Conservation (phyloP, 2,797 vertebrate species). For the Microtus californicus region DNA sequence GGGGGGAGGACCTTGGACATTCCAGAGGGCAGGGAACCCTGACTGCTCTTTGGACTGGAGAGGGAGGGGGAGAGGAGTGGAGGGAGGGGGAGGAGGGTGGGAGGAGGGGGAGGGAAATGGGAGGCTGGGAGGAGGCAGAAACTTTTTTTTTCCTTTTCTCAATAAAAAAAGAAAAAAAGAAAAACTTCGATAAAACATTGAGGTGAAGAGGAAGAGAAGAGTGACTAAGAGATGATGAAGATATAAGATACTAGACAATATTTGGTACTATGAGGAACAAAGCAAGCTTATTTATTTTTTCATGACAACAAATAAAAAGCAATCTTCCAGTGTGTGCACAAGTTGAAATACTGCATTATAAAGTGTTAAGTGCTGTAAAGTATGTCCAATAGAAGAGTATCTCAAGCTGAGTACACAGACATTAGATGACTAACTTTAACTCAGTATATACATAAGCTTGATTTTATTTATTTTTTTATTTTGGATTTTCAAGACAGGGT, state of each 20-base stretch:
- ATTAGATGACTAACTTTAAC: neutral
- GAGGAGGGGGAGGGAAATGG: too few relatives aligned
- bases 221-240: neutral
- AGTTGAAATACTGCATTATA: conserved; percentile 45
- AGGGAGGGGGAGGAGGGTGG: too few relatives aligned
- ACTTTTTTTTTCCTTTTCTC: too few relatives aligned
- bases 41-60: too few relatives aligned
- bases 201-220: neutral
- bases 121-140: too few relatives aligned
- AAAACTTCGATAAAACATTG: neutral
- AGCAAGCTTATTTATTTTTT: neutral
- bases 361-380: neutral
- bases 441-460: neutral
- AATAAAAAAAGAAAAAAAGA: too few relatives aligned
- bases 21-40: too few relatives aligned
- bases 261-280: neutral
- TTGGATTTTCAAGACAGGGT: too few relatives aligned
- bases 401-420: neutral
- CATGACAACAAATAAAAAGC: conserved; percentile 32
- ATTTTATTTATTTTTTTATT: neutral
- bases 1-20: too few relatives aligned
- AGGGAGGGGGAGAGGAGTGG: too few relatives aligned
- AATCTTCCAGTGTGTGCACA: neutral
- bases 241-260: neutral
- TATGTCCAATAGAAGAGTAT: neutral